phyloP scores from a whole-genome alignment of 1,140 invertebrate species.

The Drosophila funebris region DNA sequence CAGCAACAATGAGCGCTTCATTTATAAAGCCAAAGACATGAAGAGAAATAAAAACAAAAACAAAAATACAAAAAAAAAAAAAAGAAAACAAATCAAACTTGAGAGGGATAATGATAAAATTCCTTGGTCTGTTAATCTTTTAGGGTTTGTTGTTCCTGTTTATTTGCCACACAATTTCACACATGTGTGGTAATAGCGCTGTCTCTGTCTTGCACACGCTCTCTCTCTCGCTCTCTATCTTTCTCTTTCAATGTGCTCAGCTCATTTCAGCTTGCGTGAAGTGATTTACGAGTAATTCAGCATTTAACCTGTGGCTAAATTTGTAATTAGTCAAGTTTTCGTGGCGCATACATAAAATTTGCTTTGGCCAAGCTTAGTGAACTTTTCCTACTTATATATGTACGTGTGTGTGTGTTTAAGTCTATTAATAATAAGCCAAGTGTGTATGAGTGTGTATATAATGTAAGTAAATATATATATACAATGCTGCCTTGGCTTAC shows the following conservation, averaged over 20 bases:
- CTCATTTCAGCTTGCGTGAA: conserved; percentile 42
- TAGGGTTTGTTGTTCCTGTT: conserved; percentile 18
- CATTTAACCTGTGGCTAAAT: conserved; percentile 67
- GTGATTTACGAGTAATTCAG: conserved; percentile 61
- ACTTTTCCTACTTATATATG: conserved; percentile 3
- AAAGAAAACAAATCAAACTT: conserved; percentile 1
- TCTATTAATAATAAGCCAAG: conserved; percentile 52
- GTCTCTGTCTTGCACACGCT: not conserved
- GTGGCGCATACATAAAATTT: conserved; percentile 58
- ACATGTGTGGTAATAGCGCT: conserved; percentile 17
- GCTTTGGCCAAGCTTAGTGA: conserved; percentile 28
- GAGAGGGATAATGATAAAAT: conserved; percentile 33
- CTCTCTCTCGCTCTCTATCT: not conserved
- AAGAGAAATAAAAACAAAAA: not conserved
- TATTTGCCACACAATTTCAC: conserved; percentile 53
- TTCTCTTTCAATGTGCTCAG: not conserved
- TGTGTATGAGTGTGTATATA: conserved; percentile 23
- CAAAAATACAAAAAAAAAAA: not conserved
- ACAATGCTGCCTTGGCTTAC: conserved; percentile 32
- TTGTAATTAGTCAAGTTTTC: conserved; percentile 65
- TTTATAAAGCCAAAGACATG: conserved; percentile 35
- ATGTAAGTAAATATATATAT: not conserved
- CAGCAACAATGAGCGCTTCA: conserved; percentile 35
- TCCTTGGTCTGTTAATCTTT: conserved; percentile 38
- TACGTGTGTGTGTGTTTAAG: conserved; percentile 11